These are phyloP conservation scores for Boleophthalmus pectinirostris DNA, from an alignment of 2,113 vertebrate species.

Conservation along the genomic window DNA sequence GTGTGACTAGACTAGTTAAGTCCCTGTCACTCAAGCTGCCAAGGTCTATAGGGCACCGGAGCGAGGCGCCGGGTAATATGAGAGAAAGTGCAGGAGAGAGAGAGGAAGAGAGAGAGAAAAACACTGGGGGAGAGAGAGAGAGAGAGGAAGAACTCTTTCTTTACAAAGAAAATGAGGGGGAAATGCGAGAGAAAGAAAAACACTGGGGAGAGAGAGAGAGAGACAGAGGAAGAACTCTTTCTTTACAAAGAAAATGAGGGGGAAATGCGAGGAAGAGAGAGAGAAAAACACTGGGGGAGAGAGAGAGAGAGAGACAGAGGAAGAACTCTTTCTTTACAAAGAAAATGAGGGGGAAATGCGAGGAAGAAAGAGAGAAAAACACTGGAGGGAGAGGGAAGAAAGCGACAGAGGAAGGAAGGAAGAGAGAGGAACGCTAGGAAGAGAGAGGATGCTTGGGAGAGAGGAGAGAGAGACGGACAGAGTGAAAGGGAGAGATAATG, in stretches of 20 bases:
- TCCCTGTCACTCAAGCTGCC: conserved; percentile 75
- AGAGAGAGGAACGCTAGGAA: too few relatives aligned
- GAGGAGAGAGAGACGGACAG: too few relatives aligned
- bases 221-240: too few relatives aligned
- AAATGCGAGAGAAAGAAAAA: conserved; percentile 41
- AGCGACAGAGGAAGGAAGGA: too few relatives aligned
- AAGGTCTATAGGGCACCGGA: conserved; percentile 67
- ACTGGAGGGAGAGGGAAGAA: too few relatives aligned
- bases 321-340: too few relatives aligned
- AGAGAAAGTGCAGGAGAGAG: conserved; percentile 65
- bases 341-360: neutral
- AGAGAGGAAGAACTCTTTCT: conserved; percentile 3
- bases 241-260: neutral
- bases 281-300: conserved; percentile 31
- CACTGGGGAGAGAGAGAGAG: too few relatives aligned
- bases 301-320: conserved; percentile 22
- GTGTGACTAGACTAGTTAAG: conserved; percentile 75
- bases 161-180: neutral
- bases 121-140: conserved; percentile 42
- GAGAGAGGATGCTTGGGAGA: too few relatives aligned
- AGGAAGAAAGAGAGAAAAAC: conserved; percentile 41
- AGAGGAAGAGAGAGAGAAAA: neutral
- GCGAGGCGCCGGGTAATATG: conserved; percentile 71
- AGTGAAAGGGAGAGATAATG: too few relatives aligned
- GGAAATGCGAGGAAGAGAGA: neutral